A percentile compares a stretch with the other conserved stretches of the same genome.
Evolutionary conservation across 2,797 vertebrate genomes (phyloP).

Genomic region (Gambusia yucatana): DNA sequence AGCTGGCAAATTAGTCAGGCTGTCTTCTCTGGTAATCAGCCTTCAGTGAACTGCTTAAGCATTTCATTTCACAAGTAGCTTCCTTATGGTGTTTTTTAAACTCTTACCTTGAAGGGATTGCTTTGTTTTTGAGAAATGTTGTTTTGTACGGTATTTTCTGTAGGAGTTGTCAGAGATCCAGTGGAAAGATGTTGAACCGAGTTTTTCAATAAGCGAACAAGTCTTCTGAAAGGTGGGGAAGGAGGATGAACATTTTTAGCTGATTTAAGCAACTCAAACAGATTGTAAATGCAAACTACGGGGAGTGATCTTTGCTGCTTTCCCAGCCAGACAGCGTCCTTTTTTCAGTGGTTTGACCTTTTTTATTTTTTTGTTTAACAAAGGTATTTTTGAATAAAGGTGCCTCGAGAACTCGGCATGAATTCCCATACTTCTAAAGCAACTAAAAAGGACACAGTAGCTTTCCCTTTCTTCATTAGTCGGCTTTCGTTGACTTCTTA

Average conservation of each 20-base stretch:
- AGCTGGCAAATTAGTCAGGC: too few relatives aligned
- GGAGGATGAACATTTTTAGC: too few relatives aligned
- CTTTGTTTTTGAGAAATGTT: background rate
- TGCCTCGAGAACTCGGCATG: background rate
- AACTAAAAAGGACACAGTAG: conserved; percentile 18
- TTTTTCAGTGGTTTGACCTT: too few relatives aligned
- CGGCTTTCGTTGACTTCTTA: conserved; percentile 25
- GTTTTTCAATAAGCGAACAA: background rate
- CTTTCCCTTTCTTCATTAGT: conserved; percentile 17
- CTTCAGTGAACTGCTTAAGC: background rate
- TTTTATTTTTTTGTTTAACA: background rate
- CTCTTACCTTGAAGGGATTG: background rate
- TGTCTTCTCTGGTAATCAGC: background rate
- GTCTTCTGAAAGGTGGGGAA: background rate
- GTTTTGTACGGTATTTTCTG: background rate
- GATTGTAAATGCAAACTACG: background rate
- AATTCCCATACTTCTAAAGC: background rate
- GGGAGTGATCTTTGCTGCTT: background rate
- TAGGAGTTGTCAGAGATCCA: too few relatives aligned
- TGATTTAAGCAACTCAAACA: background rate
- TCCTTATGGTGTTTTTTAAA: background rate
- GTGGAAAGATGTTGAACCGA: background rate
- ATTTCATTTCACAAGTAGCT: background rate
- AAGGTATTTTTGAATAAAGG: background rate
- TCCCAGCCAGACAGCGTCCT: background rate